phyloP scores from a whole-genome alignment of 2,113 vertebrate species.

The Oryzias melastigma region DNA sequence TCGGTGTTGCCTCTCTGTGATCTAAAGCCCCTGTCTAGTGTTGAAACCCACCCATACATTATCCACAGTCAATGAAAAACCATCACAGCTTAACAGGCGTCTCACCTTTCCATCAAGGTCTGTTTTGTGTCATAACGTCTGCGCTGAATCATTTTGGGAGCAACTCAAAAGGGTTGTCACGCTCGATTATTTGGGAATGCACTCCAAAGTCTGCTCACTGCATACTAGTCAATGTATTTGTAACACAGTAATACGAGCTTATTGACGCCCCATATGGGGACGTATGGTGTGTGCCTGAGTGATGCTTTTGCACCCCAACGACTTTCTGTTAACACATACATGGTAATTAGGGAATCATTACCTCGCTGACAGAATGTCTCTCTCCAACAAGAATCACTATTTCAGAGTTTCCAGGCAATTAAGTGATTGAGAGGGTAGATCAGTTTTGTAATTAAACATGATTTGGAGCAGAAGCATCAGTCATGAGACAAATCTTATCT shows the following conservation, averaged over 20 bases:
- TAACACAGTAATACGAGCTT: conserved; percentile 7
- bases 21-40: conserved; percentile 63
- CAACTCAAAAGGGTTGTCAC: conserved; percentile 1
- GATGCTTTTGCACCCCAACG: conserved; percentile 24
- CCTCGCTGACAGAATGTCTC: conserved; percentile 23
- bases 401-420: conserved; percentile 66
- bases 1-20: conserved; percentile 51
- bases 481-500: conserved; percentile 22
- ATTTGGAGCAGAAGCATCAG: conserved; percentile 49
- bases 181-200: conserved; percentile 15
- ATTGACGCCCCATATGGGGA: conserved; percentile 18
- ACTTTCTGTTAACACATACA: conserved; percentile 3
- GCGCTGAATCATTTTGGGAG: conserved; percentile 34
- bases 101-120: conserved; percentile 29
- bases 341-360: conserved; percentile 48
- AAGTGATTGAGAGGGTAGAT: conserved; percentile 61
- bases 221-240: conserved; percentile 8
- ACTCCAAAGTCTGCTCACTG: background rate
- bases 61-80: conserved; percentile 46
- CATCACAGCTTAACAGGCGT: conserved; percentile 44
- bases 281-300: conserved; percentile 20
- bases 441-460: conserved; percentile 52
- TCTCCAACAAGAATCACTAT: conserved; percentile 42
- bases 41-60: conserved; percentile 60
- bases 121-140: conserved; percentile 32